Evolutionary conservation across 2,797 vertebrate species (phyloP), one percentile per base, ranked within the genome.

Genomic region (Arremon brunneinucha): DNA sequence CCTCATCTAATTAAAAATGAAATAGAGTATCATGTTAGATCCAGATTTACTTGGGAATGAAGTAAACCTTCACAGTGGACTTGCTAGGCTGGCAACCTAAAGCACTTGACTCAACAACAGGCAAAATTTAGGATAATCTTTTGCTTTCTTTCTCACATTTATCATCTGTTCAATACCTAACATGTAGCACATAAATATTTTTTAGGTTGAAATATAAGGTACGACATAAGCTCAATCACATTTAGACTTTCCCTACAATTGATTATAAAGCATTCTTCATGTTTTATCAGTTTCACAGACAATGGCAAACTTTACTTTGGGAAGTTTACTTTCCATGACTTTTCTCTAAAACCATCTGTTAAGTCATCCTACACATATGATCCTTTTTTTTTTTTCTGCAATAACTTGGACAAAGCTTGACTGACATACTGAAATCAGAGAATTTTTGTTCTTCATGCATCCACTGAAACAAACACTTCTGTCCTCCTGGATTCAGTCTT

Each of bases 21-120:
- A 23, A 60, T 28, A 39, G 9, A 77, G 2, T 3, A 10, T 49
- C 1, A 0, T 5, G 4, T 30, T 78, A 57, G 24, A 34, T 57
- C 23, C 39, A 62, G 24, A 57, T 75, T 20, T 78, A 47, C 8
- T 8, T 56, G 26, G 2, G 4, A 56, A 24, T 37, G 23, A 68
- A 68, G 2, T 28, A 41, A 87, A 59, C 2, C 6, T 90, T 83
- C 11, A 32, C 11, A 60, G 12, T 44, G 14, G 11, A 14, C 34
- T 91, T 93, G 28, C 7, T 69, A 32, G 11, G 2, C 15, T 84
- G n/a, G 18, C 7, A 89, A 50, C 34, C 2, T 55, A 52, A 87
- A 79, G 6, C 12, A 15, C 4, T 53, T 3, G 1, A 11, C 53
- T 76, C 0, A 5, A 76, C 2, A 68, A 14, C 4, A 83, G 6